These are phyloP conservation scores for Desmophyllum pertusum DNA, from an alignment of 92 coral and sea anemone species.

Conservation along the genomic window DNA sequence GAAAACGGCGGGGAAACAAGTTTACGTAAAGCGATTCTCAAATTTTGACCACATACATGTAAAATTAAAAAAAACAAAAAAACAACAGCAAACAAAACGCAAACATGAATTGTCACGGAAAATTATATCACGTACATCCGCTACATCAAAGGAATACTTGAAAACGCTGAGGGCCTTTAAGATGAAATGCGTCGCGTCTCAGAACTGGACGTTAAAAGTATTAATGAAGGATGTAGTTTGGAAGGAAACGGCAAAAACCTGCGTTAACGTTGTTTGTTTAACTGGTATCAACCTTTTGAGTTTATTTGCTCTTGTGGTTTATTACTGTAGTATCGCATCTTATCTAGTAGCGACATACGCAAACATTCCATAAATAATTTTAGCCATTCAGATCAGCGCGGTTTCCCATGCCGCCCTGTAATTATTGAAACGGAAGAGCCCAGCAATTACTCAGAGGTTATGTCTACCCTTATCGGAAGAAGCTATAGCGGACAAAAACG, in stretches of 20 bases:
- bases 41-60: not conserved
- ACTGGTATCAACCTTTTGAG: not conserved
- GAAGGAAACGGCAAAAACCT: no score
- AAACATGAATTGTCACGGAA: not conserved
- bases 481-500: not conserved
- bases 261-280: no score
- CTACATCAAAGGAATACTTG: not conserved
- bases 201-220: not conserved
- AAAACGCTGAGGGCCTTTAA: not conserved
- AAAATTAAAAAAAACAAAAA: not conserved
- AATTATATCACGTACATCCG: not conserved
- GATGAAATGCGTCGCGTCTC: not conserved
- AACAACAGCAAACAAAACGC: no score
- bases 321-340: not conserved
- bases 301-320: not conserved
- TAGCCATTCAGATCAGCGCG: not conserved
- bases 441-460: not conserved
- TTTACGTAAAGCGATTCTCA: not conserved
- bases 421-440: not conserved
- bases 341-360: not conserved
- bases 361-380: not conserved
- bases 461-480: not conserved
- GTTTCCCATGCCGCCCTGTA: not conserved
- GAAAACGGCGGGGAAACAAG: not conserved
- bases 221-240: not conserved